Conservation (phyloP, 1,140 invertebrate species). For the Drosophila pruinosa region DNA sequence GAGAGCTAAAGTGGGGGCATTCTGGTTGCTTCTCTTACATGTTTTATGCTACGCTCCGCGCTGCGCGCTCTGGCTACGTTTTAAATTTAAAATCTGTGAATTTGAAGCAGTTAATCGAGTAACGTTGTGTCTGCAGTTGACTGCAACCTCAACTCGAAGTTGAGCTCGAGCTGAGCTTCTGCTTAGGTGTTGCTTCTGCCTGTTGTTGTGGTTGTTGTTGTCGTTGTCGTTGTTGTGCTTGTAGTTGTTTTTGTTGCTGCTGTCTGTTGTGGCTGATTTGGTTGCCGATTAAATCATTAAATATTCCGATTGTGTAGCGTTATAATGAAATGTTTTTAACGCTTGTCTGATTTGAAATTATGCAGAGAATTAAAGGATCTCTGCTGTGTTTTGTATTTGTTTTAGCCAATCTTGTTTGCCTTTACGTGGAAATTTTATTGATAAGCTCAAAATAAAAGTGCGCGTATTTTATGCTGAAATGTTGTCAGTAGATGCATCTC, state of each 20-base stretch:
- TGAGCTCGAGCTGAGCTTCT: slow-evolving; percentile 39
- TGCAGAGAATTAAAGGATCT: slow-evolving; percentile 77
- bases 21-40: slow-evolving; percentile 42
- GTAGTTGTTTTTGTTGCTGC: slow-evolving; percentile 25
- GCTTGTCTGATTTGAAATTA: slow-evolving; percentile 81
- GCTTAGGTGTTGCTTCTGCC: slow-evolving; percentile 63
- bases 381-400: slow-evolving; percentile 30
- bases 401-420: slow-evolving; percentile 39
- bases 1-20: background rate
- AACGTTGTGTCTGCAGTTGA: slow-evolving; percentile 14
- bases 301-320: slow-evolving; percentile 83
- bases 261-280: slow-evolving; percentile 54
- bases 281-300: slow-evolving; percentile 81
- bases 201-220: slow-evolving; percentile 29
- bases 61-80: slow-evolving; percentile 66
- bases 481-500: background rate
- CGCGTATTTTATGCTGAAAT: slow-evolving; percentile 11
- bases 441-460: slow-evolving; percentile 38
- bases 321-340: slow-evolving; percentile 83
- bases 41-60: slow-evolving; percentile 45
- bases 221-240: too few relatives aligned
- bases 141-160: slow-evolving; percentile 12
- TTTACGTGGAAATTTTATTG: slow-evolving; percentile 60
- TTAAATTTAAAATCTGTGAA: slow-evolving; percentile 82
- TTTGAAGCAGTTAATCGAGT: slow-evolving; percentile 79